Percentiles rank a stretch among this genome's conserved stretches.
Conservation (phyloP, 1,140 invertebrate species). For the Uloborus diversus region DNA sequence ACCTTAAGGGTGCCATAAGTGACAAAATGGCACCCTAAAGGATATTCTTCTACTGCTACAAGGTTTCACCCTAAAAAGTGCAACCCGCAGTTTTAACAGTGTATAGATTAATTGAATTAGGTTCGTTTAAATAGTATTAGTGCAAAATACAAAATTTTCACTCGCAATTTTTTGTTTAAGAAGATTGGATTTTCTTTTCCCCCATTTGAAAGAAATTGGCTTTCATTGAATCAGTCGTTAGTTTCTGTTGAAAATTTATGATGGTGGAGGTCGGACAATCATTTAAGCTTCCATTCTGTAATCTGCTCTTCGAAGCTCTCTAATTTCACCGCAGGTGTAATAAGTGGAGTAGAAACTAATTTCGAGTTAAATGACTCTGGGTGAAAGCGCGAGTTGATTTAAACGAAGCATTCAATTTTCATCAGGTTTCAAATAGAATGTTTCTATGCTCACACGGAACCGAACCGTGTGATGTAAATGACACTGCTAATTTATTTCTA, state of each 20-base stretch:
- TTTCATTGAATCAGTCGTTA: not conserved
- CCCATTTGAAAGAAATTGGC: not conserved
- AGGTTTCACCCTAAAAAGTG: too few relatives aligned
- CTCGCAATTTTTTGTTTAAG: not conserved
- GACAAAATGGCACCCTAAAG: too few relatives aligned
- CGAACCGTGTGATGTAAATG: slow-evolving; percentile 18
- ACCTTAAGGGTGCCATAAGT: too few relatives aligned
- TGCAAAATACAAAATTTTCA: too few relatives aligned
- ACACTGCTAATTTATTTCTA: slow-evolving; percentile 39
- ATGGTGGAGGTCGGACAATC: not conserved
- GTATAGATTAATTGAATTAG: too few relatives aligned
- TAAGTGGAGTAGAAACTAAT: slow-evolving; percentile 36
- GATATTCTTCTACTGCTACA: too few relatives aligned
- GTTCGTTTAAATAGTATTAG: too few relatives aligned
- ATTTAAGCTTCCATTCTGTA: not conserved
- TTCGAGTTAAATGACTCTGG: slow-evolving; percentile 29
- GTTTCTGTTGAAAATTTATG: not conserved
- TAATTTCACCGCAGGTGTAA: slow-evolving; percentile 9
- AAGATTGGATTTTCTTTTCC: not conserved
- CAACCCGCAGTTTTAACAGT: too few relatives aligned
- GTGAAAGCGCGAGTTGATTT: slow-evolving; percentile 32
- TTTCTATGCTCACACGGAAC: not conserved
- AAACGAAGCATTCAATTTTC: slow-evolving; percentile 35
- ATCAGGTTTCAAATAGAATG: slow-evolving; percentile 15
- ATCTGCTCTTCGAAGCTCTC: not conserved